Evolutionary conservation across 2,797 vertebrate genomes (phyloP), one percentile per base, ranked within the genome.

Genomic region (Coreius guichenoti): DNA sequence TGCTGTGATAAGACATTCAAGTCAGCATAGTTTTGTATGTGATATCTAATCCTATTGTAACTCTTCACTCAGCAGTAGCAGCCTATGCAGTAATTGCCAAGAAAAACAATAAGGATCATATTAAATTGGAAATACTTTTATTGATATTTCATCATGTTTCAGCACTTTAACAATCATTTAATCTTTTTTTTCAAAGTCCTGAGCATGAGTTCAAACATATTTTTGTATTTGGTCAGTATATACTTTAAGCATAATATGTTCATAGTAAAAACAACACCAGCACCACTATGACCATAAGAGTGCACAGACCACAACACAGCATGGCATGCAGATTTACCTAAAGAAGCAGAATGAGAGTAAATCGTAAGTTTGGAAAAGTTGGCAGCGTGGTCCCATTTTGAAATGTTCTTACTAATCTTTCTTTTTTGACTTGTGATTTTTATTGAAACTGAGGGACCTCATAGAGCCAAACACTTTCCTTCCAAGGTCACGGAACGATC

Each of bases 401-500:
- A 70, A 86, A 70, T 33, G 39, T 79, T 45, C 47, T 75, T 75
- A 36, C 45, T 84, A 86, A 79, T 86, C 86, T 95, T 92, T 95
- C 91, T 96, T 95, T 90, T 95, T 95, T 56, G 93, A 91, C 78
- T 93, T 91, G 90, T 93, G 94, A 77, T 93, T 90, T 90, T 95
- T 90, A 79, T 88, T 96, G 86, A 96, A 95, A 89, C 94, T 95
- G 14, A 96, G 92, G 1, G 95, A 96, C 88, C 95, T 93, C 94
- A 97, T 93, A 17, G 95, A 96, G 81, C 95, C 94, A 82, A 96
- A 96, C 68, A 96, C 91, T 85, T 91, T 95, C 86, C 93, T 94
- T 65, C 95, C 95, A 86, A 97, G 92, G 91, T 97, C 96, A 76
- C 95, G 95, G 84, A 97, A 92, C 0, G 96, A 96, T n/a, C 93